Conservation (phyloP, 2,113 vertebrate genomes). For the Chlorodrepanis virens region DNA sequence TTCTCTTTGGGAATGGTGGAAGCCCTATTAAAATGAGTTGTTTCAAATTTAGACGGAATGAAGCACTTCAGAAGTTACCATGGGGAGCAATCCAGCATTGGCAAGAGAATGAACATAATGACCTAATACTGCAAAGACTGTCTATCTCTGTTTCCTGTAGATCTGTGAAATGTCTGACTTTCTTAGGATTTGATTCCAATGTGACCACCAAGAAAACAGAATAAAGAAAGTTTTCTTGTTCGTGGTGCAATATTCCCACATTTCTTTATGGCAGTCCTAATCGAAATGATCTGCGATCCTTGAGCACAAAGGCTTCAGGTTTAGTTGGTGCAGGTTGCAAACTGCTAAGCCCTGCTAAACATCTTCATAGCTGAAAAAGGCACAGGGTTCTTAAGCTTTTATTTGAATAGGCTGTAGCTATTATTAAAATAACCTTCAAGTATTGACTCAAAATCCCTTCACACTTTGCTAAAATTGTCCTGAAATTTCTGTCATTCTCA, state of each 20-base stretch:
- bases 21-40: neutral
- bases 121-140: slow-evolving; percentile 29
- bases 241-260: neutral
- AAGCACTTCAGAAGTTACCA: neutral
- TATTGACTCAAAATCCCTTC: slow-evolving; percentile 73
- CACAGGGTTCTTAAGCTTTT: slow-evolving; percentile 65
- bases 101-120: neutral
- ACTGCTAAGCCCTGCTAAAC: slow-evolving; percentile 57
- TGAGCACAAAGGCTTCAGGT: neutral
- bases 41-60: slow-evolving; percentile 16
- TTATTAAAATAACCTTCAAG: slow-evolving; percentile 77
- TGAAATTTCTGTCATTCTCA: slow-evolving; percentile 69
- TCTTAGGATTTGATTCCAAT: slow-evolving; percentile 36
- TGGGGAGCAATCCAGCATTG: slow-evolving; percentile 5
- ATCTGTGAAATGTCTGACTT: slow-evolving; percentile 30
- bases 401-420: slow-evolving; percentile 73
- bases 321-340: slow-evolving; percentile 55
- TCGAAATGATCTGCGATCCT: slow-evolving; percentile 25
- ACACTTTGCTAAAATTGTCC: slow-evolving; percentile 68
- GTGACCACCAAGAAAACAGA: slow-evolving; percentile 23
- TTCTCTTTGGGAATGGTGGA: neutral
- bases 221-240: slow-evolving; percentile 2
- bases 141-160: slow-evolving; percentile 28
- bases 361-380: slow-evolving; percentile 68
- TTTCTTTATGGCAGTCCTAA: slow-evolving; percentile 35